Conservation (phyloP, 2,888 invertebrate species). For the Octonoba sinensis region DNA sequence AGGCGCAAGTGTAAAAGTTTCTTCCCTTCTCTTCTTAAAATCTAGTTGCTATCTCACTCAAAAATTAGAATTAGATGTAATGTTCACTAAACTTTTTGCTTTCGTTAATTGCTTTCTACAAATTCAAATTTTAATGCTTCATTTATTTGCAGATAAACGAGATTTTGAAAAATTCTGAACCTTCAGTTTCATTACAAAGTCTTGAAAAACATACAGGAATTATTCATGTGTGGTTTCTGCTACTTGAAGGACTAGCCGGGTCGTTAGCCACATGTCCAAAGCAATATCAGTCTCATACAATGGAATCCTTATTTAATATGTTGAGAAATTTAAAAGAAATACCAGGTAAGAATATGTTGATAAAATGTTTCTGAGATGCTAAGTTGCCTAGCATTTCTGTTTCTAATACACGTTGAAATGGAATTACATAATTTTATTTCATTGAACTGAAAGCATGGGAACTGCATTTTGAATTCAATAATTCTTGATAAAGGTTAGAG, state of each 20-base stretch:
- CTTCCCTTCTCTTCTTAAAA: neutral
- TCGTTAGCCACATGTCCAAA: constrained; percentile 79
- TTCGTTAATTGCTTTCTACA: neutral
- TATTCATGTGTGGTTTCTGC: constrained; percentile 87
- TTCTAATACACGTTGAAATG: neutral
- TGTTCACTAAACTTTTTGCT: neutral
- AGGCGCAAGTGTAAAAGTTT: too few species aligned
- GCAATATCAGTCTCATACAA: constrained; percentile 84
- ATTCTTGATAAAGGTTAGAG: too few species aligned
- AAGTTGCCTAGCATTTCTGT: neutral
- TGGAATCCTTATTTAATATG: constrained; percentile 89
- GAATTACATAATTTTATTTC: too few species aligned
- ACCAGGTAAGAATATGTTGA: constrained; percentile 74
- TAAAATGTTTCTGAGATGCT: neutral
- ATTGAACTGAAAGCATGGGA: too few species aligned
- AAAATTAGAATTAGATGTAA: neutral
- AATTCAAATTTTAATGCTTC: too few species aligned
- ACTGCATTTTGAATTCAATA: too few species aligned
- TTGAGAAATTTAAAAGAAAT: constrained; percentile 82
- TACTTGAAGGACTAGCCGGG: constrained; percentile 82
- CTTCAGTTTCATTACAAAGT: constrained; percentile 32
- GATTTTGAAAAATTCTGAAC: constrained; percentile 67
- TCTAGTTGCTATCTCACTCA: neutral
- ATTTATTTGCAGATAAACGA: constrained; percentile 29
- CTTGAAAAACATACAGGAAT: constrained; percentile 78